Evolutionary conservation across 2,113 vertebrate species (phyloP).

Genomic region (Engraulis encrasicolus): DNA sequence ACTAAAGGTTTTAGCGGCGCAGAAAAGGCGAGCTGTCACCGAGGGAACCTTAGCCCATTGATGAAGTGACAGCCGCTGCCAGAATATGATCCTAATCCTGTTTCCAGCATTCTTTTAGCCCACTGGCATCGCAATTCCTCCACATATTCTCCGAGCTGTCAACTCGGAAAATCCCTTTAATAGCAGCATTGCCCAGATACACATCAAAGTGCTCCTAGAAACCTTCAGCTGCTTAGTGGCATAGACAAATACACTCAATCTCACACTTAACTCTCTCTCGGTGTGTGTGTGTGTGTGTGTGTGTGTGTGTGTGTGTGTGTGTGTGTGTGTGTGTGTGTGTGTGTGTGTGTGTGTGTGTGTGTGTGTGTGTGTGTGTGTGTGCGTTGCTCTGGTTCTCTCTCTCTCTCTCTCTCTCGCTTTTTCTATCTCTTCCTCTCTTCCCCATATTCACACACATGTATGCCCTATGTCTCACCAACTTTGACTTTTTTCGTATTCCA

Average conservation of each 20-base stretch:
- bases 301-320: too few species aligned
- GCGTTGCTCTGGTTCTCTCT: too few species aligned
- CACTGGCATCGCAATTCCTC: constrained; percentile 82
- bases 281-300: too few species aligned
- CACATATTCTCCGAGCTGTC: constrained; percentile 88
- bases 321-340: too few species aligned
- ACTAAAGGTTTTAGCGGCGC: constrained; percentile 79
- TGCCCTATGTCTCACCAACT: not conserved
- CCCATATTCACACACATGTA: not conserved
- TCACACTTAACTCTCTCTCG: too few species aligned
- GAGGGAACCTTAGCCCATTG: constrained; percentile 90
- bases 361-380: too few species aligned
- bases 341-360: too few species aligned
- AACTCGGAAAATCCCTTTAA: constrained; percentile 89
- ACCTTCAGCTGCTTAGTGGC: constrained; percentile 83
- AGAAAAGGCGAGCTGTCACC: constrained; percentile 84
- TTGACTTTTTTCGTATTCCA: not conserved
- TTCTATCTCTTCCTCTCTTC: not conserved
- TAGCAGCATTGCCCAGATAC: constrained; percentile 85
- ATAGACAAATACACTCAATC: constrained; percentile 19
- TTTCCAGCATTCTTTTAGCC: constrained; percentile 88
- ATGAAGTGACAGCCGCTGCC: constrained; percentile 86
- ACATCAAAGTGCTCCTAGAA: constrained; percentile 89
- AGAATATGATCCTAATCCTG: constrained; percentile 98
- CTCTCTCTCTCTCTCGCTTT: not conserved